These are phyloP conservation scores for Eilema caniola DNA, from an alignment of 2,888 invertebrate species.

Conservation along the genomic window DNA sequence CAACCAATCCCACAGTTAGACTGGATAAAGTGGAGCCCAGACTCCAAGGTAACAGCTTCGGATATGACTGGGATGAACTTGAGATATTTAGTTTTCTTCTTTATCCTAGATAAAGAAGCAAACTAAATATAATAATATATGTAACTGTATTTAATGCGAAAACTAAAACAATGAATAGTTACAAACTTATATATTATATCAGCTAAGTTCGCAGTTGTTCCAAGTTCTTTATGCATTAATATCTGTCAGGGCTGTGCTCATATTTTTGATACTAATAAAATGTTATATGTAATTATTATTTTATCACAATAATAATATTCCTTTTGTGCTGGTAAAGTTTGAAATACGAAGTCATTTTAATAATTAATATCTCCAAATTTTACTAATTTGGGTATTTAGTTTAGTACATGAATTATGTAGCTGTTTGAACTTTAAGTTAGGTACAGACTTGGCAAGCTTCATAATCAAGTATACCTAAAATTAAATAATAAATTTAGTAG, in stretches of 20 bases:
- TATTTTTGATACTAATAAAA: background rate
- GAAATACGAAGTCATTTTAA: background rate
- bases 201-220: slow-evolving; percentile 31
- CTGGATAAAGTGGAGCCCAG: too few relatives aligned
- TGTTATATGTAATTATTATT: background rate
- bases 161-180: slow-evolving; percentile 49
- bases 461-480: too few relatives aligned
- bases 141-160: slow-evolving; percentile 26
- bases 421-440: background rate
- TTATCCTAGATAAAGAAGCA: too few relatives aligned
- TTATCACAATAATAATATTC: background rate
- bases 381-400: too few relatives aligned
- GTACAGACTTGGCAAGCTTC: background rate
- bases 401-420: background rate
- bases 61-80: too few relatives aligned
- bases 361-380: background rate
- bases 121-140: too few relatives aligned
- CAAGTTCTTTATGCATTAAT: slow-evolving; percentile 41
- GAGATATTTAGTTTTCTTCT: too few relatives aligned
- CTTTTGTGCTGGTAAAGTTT: background rate
- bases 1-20: too few relatives aligned
- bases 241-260: slow-evolving; percentile 36
- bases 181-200: slow-evolving; percentile 37
- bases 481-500: too few relatives aligned
- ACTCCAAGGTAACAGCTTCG: too few relatives aligned